These are phyloP conservation scores for Eriosoma lanigerum DNA, from an alignment of 1,140 invertebrate genomes.

Conservation along the genomic window DNA sequence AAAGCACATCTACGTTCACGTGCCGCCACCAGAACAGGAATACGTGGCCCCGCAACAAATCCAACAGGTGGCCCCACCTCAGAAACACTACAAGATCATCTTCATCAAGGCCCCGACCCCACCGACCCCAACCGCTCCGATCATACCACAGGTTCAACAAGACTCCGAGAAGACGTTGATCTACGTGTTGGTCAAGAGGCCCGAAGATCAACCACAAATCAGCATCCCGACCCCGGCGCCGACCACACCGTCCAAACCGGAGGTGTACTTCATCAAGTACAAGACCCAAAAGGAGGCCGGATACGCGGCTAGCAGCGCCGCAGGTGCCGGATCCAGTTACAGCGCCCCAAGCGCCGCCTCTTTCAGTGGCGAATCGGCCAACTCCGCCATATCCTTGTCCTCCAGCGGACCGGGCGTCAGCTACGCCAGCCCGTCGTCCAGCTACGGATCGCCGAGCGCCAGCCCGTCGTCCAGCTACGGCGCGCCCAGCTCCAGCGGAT, in stretches of 20 bases:
- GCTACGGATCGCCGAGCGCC: conserved; percentile 44
- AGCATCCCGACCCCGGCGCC: conserved; percentile 72
- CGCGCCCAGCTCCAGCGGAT: conserved; percentile 53
- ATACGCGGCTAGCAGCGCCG: conserved; percentile 57
- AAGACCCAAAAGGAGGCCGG: conserved; percentile 70
- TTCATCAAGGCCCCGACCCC: conserved; percentile 85
- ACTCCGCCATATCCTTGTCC: background rate
- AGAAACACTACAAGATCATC: conserved; percentile 86
- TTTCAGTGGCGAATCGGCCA: background rate
- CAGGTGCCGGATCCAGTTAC: conserved; percentile 54
- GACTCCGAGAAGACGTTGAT: conserved; percentile 87
- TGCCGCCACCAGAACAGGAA: conserved; percentile 74
- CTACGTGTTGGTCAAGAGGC: conserved; percentile 84
- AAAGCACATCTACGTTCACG: conserved; percentile 81
- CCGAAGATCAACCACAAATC: conserved; percentile 76
- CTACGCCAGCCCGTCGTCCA: conserved; percentile 20
- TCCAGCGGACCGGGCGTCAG: conserved; percentile 15
- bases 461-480: conserved; percentile 47
- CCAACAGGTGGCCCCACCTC: conserved; percentile 64
- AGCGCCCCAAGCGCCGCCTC: conserved; percentile 54
- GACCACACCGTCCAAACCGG: conserved; percentile 79
- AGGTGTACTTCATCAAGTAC: conserved; percentile 86
- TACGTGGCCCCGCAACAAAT: conserved; percentile 63
- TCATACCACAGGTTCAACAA: conserved; percentile 72
- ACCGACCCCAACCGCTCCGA: conserved; percentile 71